These are phyloP conservation scores for Noctua comes DNA, from an alignment of 2,888 invertebrate species.

Conservation along the genomic window DNA sequence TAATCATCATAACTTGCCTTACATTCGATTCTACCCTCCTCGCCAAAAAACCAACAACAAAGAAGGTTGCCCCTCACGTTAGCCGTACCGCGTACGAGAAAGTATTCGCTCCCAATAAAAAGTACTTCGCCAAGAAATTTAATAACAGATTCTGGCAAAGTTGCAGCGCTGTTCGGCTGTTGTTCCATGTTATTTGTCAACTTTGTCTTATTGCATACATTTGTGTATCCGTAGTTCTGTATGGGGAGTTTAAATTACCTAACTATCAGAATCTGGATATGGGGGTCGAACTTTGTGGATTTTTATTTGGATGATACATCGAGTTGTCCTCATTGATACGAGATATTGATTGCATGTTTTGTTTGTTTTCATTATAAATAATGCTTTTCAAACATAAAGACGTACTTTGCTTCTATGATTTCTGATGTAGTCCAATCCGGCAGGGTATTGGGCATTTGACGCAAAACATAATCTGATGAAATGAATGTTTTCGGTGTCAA, in stretches of 20 bases:
- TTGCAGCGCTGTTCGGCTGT: constrained; percentile 47
- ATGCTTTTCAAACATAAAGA: neutral
- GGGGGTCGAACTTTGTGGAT: neutral
- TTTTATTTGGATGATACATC: neutral
- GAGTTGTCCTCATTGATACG: neutral
- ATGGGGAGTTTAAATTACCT: constrained; percentile 3
- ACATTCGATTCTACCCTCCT: neutral
- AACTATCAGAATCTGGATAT: neutral
- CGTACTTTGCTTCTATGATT: neutral
- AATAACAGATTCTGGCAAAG: constrained; percentile 62
- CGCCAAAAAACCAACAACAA: neutral
- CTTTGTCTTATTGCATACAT: constrained; percentile 55
- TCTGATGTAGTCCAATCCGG: neutral
- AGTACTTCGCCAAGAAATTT: constrained; percentile 64
- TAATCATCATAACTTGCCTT: neutral
- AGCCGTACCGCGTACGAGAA: constrained; percentile 26
- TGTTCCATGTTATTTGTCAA: constrained; percentile 52
- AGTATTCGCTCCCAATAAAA: constrained; percentile 55
- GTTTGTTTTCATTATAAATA: no score
- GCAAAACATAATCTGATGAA: neutral
- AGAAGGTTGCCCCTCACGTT: constrained; percentile 28
- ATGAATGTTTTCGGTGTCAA: neutral
- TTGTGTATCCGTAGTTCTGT: constrained; percentile 16
- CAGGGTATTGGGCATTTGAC: neutral
- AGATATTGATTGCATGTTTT: neutral